Conservation (phyloP, 1,140 invertebrate genomes). For the Musca vetustissima region DNA sequence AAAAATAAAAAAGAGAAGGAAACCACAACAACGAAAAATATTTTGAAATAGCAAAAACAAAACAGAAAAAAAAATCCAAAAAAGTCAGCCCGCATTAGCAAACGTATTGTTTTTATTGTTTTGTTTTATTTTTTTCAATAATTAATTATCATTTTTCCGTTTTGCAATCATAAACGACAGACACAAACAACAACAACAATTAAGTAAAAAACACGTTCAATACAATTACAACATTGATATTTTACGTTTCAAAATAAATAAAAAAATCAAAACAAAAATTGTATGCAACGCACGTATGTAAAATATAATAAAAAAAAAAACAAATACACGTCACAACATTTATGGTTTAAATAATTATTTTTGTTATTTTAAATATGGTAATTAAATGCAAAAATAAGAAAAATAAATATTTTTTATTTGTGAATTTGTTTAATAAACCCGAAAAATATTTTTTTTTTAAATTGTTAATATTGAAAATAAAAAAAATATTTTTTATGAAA, state of each 20-base stretch:
- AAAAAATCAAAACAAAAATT: neutral
- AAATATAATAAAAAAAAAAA: neutral
- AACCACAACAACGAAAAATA: neutral
- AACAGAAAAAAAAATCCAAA: conserved; percentile 28
- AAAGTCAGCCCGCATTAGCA: conserved; percentile 21
- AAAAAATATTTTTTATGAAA: no score
- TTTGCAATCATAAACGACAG: neutral
- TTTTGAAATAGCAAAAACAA: no score
- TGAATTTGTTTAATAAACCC: neutral
- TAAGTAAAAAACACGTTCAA: conserved; percentile 2
- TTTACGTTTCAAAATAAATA: conserved; percentile 9
- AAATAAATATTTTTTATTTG: neutral
- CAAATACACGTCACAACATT: no score
- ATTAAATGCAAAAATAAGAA: neutral
- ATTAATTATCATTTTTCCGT: neutral
- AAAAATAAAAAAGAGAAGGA: neutral
- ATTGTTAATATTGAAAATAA: neutral
- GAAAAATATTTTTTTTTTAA: neutral
- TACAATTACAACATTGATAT: conserved; percentile 19
- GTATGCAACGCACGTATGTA: neutral
- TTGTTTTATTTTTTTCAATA: conserved; percentile 23
- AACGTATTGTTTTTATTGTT: conserved; percentile 30
- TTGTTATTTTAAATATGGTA: neutral
- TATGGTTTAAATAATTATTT: neutral
- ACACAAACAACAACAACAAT: conserved; percentile 1